Evolutionary conservation across 1,140 invertebrate species (phyloP), one percentile per base, ranked within the genome.

Genomic region (Achroia grisella): DNA sequence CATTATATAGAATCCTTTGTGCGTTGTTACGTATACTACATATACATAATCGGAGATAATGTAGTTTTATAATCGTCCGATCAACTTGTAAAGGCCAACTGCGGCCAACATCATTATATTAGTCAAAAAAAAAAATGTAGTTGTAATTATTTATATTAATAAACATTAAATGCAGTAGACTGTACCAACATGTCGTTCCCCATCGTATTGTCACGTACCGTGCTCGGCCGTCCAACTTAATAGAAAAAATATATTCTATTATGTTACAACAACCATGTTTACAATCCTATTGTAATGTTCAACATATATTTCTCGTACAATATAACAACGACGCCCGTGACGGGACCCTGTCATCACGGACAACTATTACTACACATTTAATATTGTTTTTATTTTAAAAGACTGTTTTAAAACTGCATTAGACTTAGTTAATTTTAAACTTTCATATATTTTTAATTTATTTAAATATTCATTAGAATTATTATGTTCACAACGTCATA

Each of bases 161-260:
- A n/a, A n/a, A n/a, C n/a, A 48, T 23, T 15, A 9, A 11, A 10
- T 33, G 11, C 10, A 8, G 10, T 10, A 12, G n/a, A 12, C 10
- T 13, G 15, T 30, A 12, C 17, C 10, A 28, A 3, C 12, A 36
- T 29, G 23, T 4, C 30, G 13, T 15, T 28, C 31, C 32, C 27
- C 15, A 13, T 29, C 33, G 8, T 43, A 28, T 34, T 10, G 40
- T 40, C 45, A 34, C 32, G 35, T 37, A 40, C 43, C 36, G 37
- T 8, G 43, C 28, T 14, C 30, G 44, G 10, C 48, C 41, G 34
- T 51, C 44, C 52, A 56, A 72, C 48, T 49, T 32, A 64, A 63
- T 69, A 61, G 33, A 65, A 70, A 72, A 69, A 63, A 73, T 73
- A 73, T 71, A 71, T 60, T 63, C 45, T 59, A 62, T 61, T 56